Evolutionary conservation across 1,140 invertebrate genomes (phyloP), one percentile per base, ranked within the genome.

Genomic region (Sinonovacula constricta): DNA sequence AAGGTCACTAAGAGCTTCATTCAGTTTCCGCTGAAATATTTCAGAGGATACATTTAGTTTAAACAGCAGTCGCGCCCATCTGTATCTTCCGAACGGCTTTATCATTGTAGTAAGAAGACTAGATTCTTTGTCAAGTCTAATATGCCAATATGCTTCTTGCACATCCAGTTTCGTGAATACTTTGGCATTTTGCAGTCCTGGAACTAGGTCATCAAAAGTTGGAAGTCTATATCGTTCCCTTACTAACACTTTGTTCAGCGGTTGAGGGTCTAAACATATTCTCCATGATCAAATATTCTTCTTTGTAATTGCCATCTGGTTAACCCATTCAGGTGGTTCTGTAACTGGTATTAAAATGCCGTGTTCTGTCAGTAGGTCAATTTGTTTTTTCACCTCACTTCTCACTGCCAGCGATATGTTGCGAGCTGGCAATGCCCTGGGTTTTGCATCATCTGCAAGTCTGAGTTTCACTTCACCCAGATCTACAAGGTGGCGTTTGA

Each of bases 241-340:
- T 24, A 30, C 26, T 18, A 84, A 30, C 12, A 66, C 81, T 67
- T 80, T 66, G 54, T 86, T 86, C n/a, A 83, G 79, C 18, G 63
- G 63, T 18, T 77, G 63, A 22, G 79, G 85, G 53, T 83, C 85
- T 10, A 83, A 22, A 34, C 84, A 86, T 3, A 86, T 49, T 14
- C 45, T 28, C 2, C 82, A 14, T 45, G 69, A 57, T 31, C 80
- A 80, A 66, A 67, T 65, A 49, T 72, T 57, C 33, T 86, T 86
- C 60, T 31, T 34, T n/a, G 63, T 67, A 51, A 83, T 54, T 1
- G 81, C 69, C 14, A 85, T 4, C 22, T 67, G 51, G 7, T 77
- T 78, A 14, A 83, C 71, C 81, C 79, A 86, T 14, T 51, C 34
- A 12, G 81, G 78, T 26, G 83, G 81, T 69, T 86, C n/a, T n/a